Base-by-base conservation (phyloP, 2,113 vertebrate genomes). In the Chamaetylas fuelleborni region DNA sequence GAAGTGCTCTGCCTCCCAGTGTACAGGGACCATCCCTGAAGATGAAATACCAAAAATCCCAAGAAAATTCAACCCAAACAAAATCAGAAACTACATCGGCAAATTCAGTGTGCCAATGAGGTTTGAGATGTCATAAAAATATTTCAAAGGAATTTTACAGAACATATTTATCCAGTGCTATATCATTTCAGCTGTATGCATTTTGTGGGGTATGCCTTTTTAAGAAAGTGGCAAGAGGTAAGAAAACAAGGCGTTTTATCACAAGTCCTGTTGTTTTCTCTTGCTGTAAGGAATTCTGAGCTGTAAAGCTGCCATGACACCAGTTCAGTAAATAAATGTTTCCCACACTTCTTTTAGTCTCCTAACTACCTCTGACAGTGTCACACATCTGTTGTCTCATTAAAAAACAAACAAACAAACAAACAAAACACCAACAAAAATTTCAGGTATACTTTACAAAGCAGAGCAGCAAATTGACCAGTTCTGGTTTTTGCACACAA, bases 11-110 rank as follows among this genome's bases (percentile, higher is more conserved):
- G 43, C 33, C 51, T 71, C 26, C 6, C 18, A 73, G 31, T 2
- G 1, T 5, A 50, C 24, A 8, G 0, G 1, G 15, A 33, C 5
- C 29, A 20, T 6, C 8, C 10, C 9, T 34, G 5, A 45, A 86
- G 33, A 24, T 2, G 6, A 71, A 71, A 57, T 0, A 3, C 9
- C 66, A 65, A 86, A 93, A 81, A 47, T 26, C 40, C 42, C 62
- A 73, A 33, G 2, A 26, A 72, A 79, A 85, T 42, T 19, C 64
- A 73, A 48, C 6, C 11, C 36, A 34, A 85, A 60, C 6, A 29
- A 80, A 88, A 42, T 6, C 16, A 61, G 34, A 83, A 72, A 51
- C 4, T 38, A 14, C 28, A 80, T 2, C 0, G 0, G 17, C 11
- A 25, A 79, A 72, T 47, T 40, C 3, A 25, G 29, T 11, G 18